Evolutionary conservation across 2,797 vertebrate species (phyloP), one percentile per base, ranked within the genome.

Genomic region (Scolopax bukidnonensis): DNA sequence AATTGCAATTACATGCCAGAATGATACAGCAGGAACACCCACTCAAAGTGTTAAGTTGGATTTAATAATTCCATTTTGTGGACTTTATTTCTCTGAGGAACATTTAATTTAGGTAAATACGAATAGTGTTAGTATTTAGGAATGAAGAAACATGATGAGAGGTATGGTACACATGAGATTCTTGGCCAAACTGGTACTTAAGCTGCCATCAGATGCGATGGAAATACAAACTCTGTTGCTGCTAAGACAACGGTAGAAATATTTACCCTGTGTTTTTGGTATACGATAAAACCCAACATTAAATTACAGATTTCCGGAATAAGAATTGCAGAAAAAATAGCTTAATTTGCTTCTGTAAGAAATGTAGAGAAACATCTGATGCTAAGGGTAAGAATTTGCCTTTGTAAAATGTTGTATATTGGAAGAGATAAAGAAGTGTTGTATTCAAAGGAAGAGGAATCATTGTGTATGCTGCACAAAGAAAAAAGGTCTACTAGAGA

Each of bases 31-130:
- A 53, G 43, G 48, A 84, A 60, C 12, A 70, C 21, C 15, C 40
- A 38, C 59, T 81, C 13, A 25, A 33, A 76, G 21, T 16, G 6
- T 43, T 78, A 16, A 69, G 48, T 79, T 77, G 56, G 36, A 73
- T 82, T 51, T 87, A 79, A 56, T 77, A 4, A 67, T 83, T 84
- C 16, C 48, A 7, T 77, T 92, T 41, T 59, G n/a, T 48, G 51
- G 60, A 41, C 59, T 80, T 84, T 4, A 38, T 93, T 79, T 92
- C 56, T 89, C 53, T 38, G 12, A 88, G 47, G 16, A 41, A 20
- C n/a, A 41, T 89, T 89, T 95, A 41, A 79, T 93, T 79, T 82
- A 59, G 54, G 30, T 73, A 45, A 73, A 33, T 28, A 41, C 4
- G 32, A 69, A 63, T 67, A 27, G 11, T 45, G 21, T 16, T 73